phyloP scores from a whole-genome alignment of 2,888 invertebrate genomes.

The Seira ritae region DNA sequence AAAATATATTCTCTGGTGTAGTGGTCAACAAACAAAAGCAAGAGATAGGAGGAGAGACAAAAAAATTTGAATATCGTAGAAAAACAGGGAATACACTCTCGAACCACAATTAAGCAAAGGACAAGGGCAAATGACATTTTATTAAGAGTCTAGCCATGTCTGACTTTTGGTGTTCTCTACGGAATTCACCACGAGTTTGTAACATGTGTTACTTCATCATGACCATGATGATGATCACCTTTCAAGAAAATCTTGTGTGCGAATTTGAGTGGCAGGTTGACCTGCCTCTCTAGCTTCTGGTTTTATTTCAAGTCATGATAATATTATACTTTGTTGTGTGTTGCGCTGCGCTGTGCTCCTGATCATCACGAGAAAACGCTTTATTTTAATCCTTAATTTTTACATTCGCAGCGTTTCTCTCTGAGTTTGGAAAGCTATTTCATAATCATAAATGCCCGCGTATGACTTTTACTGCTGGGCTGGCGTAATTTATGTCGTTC shows the following conservation, averaged over 20 bases:
- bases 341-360: neutral
- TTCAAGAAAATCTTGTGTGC: slow-evolving; percentile 48
- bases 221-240: slow-evolving; percentile 5
- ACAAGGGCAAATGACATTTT: slow-evolving; percentile 64
- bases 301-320: slow-evolving; percentile 39
- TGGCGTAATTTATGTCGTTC: neutral
- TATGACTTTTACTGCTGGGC: neutral
- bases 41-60: neutral
- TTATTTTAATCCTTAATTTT: neutral
- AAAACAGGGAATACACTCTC: neutral
- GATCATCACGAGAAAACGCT: neutral
- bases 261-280: slow-evolving; percentile 66
- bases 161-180: slow-evolving; percentile 53
- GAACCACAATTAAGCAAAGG: slow-evolving; percentile 4
- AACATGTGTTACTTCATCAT: slow-evolving; percentile 52
- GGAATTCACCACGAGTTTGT: slow-evolving; percentile 54
- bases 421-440: neutral
- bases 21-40: neutral
- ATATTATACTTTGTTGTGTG: too few relatives aligned
- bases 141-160: slow-evolving; percentile 61
- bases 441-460: neutral
- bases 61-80: neutral
- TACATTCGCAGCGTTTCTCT: neutral
- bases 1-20: neutral
- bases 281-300: slow-evolving; percentile 62